Evolutionary conservation across 1,140 invertebrate genomes (phyloP).

Genomic region (Protaetia brevitarsis): DNA sequence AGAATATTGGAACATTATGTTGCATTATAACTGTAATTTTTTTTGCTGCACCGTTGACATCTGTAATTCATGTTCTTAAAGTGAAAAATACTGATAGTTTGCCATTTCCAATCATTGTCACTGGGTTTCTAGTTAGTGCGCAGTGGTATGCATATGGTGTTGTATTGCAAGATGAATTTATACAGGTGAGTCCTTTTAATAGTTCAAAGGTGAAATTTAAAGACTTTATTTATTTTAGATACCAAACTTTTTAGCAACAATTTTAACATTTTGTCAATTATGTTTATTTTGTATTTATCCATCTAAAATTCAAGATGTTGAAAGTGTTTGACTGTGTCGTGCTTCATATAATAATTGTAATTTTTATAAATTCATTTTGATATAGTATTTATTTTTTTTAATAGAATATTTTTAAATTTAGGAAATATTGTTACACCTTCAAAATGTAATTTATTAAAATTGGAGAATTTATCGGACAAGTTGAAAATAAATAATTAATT

Average conservation of each 20-base stretch:
- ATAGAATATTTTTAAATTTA: no score
- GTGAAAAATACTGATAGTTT: conserved; percentile 72
- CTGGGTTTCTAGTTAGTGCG: conserved; percentile 69
- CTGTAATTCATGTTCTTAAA: conserved; percentile 71
- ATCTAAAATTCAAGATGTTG: conserved; percentile 41
- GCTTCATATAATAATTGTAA: background rate
- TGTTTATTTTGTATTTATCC: conserved; percentile 69
- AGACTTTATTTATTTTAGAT: conserved; percentile 54
- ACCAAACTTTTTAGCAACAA: conserved; percentile 69
- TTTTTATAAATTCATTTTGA: background rate
- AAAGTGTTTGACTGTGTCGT: background rate
- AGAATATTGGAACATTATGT: conserved; percentile 56
- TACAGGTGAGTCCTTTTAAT: conserved; percentile 57
- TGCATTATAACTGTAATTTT: conserved; percentile 71
- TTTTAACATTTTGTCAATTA: conserved; percentile 66
- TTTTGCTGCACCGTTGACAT: conserved; percentile 74
- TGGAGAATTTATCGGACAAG: no score
- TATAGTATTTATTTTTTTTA: background rate
- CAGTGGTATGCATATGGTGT: conserved; percentile 76
- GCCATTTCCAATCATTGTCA: conserved; percentile 75
- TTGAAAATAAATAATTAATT: no score
- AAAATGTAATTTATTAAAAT: no score
- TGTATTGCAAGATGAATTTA: conserved; percentile 66
- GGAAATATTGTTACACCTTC: no score
- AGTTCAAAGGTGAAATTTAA: conserved; percentile 8